Conservation (phyloP, 2,797 vertebrate species). For the Galago senegalensis region DNA sequence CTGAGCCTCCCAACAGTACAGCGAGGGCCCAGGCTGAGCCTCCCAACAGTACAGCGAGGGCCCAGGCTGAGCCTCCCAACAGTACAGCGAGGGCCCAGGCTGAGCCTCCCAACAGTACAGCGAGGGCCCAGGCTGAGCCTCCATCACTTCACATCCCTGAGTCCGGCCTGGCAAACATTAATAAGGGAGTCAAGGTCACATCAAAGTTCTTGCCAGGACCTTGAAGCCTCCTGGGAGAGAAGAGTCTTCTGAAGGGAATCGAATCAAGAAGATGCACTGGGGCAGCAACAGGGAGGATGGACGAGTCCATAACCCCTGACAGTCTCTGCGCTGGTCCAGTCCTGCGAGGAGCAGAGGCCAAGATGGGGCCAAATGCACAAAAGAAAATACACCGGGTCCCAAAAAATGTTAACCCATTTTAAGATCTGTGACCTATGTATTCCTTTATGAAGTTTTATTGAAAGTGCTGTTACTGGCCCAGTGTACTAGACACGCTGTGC, state of each 20-base stretch:
- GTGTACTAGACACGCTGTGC: too few relatives aligned
- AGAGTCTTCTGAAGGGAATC: background rate
- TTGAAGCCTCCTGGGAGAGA: background rate
- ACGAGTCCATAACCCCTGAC: background rate
- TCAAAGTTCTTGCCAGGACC: background rate
- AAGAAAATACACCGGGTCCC: background rate
- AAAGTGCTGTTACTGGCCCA: too few relatives aligned
- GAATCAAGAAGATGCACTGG: background rate
- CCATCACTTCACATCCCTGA: background rate
- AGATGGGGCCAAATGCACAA: background rate
- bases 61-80: background rate
- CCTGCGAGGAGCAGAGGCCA: background rate
- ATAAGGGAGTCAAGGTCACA: background rate
- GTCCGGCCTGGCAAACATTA: background rate
- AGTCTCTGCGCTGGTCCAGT: background rate
- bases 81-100: too few relatives aligned
- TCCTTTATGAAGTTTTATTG: too few relatives aligned
- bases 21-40: background rate
- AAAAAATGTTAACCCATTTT: too few relatives aligned
- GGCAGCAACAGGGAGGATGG: background rate
- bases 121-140: background rate
- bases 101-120: background rate
- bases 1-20: background rate
- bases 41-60: too few relatives aligned
- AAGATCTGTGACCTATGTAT: too few relatives aligned